Conservation (phyloP, 2,113 vertebrate genomes). For the Trematomus loennbergii region DNA sequence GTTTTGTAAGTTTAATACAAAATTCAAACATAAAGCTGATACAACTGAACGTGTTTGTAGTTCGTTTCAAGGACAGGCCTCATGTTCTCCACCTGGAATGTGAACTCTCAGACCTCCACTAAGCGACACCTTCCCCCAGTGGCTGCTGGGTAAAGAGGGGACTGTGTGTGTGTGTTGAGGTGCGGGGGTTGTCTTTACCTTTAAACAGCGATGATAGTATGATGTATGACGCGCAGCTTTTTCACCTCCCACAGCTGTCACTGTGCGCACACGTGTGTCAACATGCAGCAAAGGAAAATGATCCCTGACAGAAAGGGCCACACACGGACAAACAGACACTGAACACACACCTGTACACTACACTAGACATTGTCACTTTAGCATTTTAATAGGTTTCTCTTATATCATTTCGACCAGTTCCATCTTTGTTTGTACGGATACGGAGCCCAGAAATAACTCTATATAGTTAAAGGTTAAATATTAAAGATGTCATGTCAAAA, state of each 20-base stretch:
- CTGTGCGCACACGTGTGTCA: constrained; percentile 47
- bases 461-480: no score
- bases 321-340: constrained; percentile 3
- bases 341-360: constrained; percentile 1
- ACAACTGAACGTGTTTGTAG: neutral
- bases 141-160: constrained; percentile 21
- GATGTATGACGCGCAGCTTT: constrained; percentile 20
- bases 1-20: neutral
- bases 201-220: constrained; percentile 32
- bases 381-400: no score
- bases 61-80: constrained; percentile 37
- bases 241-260: constrained; percentile 36
- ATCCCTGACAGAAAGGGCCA: constrained; percentile 19
- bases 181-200: constrained; percentile 14
- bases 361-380: neutral
- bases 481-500: no score
- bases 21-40: neutral
- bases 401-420: no score
- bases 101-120: constrained; percentile 38
- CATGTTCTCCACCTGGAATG: constrained; percentile 49
- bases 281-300: constrained; percentile 24
- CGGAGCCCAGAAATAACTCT: no score
- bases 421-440: no score
- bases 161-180: neutral
- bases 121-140: constrained; percentile 23